These are phyloP conservation scores for Taeniopygia guttata DNA, from an alignment of 2,797 vertebrate genomes.

Conservation along the genomic window DNA sequence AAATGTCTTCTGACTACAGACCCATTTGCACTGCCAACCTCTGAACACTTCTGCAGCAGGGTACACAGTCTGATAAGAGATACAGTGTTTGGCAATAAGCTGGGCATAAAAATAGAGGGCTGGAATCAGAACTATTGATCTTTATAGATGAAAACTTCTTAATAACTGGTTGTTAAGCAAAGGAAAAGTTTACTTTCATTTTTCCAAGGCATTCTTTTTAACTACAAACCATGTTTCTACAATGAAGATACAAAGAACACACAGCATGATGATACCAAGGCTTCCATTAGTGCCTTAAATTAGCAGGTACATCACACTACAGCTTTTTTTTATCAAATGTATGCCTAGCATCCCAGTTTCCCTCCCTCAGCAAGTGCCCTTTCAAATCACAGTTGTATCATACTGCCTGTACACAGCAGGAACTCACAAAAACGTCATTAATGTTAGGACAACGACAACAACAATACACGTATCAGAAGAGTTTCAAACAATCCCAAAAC, in stretches of 20 bases:
- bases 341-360: neutral
- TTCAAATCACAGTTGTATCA: constrained; percentile 1
- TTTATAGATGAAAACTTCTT: neutral
- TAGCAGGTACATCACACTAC: constrained; percentile 15
- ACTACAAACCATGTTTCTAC: neutral
- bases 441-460: neutral
- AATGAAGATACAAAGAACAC: neutral
- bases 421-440: neutral
- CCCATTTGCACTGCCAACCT: neutral
- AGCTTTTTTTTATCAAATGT: constrained; percentile 42
- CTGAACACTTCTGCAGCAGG: neutral
- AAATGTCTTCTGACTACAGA: constrained; percentile 30
- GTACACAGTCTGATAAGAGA: constrained; percentile 34
- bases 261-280: constrained; percentile 28
- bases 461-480: neutral
- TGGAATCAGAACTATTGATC: constrained; percentile 40
- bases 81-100: neutral
- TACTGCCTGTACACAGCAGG: neutral
- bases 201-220: constrained; percentile 8
- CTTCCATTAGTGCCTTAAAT: constrained; percentile 59
- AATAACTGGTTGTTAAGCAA: neutral
- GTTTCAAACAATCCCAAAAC: neutral
- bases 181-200: neutral
- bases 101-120: neutral
- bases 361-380: constrained; percentile 31